A percentile compares a stretch with the other conserved stretches of the same genome.
Evolutionary conservation across 2,113 vertebrate species (phyloP).

Genomic region (Rhizomys pruinosus): DNA sequence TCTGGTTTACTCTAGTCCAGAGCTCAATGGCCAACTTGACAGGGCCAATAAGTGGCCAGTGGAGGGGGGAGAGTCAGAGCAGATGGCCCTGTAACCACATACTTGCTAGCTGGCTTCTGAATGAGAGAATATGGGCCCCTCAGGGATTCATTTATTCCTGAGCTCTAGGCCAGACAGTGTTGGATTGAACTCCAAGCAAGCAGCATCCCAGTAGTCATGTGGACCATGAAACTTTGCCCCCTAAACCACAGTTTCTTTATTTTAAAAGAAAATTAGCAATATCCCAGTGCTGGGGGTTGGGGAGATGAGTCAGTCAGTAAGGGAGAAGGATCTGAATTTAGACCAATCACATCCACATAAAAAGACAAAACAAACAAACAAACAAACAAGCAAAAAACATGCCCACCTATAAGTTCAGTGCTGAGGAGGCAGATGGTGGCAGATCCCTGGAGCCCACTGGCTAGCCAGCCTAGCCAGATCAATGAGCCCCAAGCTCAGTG

Average conservation of each 20-base stretch:
- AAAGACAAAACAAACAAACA: not conserved
- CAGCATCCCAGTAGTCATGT: not conserved
- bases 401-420: not conserved
- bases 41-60: not conserved
- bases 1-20: not conserved
- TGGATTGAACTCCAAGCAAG: not conserved
- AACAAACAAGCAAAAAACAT: not conserved
- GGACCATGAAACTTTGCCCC: not conserved
- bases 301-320: not conserved
- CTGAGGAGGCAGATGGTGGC: not conserved
- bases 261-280: not conserved
- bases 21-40: not conserved
- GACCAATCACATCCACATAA: not conserved
- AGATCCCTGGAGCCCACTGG: not conserved
- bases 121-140: not conserved
- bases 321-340: not conserved
- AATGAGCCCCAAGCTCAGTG: not conserved
- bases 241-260: slow-evolving; percentile 1
- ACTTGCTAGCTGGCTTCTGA: not conserved
- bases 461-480: not conserved
- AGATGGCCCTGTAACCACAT: not conserved
- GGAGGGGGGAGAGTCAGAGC: not conserved
- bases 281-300: not conserved
- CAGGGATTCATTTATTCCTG: not conserved
- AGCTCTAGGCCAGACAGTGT: not conserved